These are phyloP conservation scores for Amphiprion percula DNA, from an alignment of 2,113 vertebrate genomes.

Conservation along the genomic window DNA sequence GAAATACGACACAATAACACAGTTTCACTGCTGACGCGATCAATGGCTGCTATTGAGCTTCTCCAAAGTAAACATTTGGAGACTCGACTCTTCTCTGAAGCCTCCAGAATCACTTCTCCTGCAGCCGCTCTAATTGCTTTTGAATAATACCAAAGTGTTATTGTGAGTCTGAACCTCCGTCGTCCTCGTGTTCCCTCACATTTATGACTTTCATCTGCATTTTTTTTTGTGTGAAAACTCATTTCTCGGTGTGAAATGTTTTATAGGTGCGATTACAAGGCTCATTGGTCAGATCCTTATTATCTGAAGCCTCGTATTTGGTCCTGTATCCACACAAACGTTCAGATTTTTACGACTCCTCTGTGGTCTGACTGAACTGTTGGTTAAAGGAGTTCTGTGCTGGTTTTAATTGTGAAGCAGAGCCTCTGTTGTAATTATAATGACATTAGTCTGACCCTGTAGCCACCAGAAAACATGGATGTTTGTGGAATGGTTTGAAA, in stretches of 20 bases:
- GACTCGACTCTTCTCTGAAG: slow-evolving; percentile 29
- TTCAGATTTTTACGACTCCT: slow-evolving; percentile 25
- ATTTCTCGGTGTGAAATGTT: slow-evolving; percentile 46
- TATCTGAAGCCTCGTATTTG: slow-evolving; percentile 31
- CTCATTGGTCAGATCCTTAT: slow-evolving; percentile 61
- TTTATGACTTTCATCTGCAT: slow-evolving; percentile 46
- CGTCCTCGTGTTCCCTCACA: background rate
- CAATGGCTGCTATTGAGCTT: slow-evolving; percentile 59
- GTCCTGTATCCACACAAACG: slow-evolving; percentile 37
- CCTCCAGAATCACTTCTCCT: slow-evolving; percentile 39
- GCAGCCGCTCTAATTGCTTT: slow-evolving; percentile 24
- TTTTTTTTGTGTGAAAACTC: slow-evolving; percentile 43
- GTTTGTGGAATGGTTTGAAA: background rate
- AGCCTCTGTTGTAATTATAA: slow-evolving; percentile 28
- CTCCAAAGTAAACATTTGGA: slow-evolving; percentile 52
- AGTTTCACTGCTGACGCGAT: slow-evolving; percentile 48
- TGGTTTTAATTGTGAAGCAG: background rate
- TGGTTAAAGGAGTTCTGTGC: background rate
- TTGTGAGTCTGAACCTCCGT: too few relatives aligned
- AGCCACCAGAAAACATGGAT: background rate
- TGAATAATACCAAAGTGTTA: slow-evolving; percentile 14
- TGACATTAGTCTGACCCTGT: background rate
- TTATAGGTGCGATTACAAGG: slow-evolving; percentile 58
- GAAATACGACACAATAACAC: slow-evolving; percentile 55
- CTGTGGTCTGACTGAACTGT: slow-evolving; percentile 3